Evolutionary conservation across 1,140 invertebrate genomes (phyloP), one percentile per base, ranked within the genome.

Genomic region (Brachionus koreanus): DNA sequence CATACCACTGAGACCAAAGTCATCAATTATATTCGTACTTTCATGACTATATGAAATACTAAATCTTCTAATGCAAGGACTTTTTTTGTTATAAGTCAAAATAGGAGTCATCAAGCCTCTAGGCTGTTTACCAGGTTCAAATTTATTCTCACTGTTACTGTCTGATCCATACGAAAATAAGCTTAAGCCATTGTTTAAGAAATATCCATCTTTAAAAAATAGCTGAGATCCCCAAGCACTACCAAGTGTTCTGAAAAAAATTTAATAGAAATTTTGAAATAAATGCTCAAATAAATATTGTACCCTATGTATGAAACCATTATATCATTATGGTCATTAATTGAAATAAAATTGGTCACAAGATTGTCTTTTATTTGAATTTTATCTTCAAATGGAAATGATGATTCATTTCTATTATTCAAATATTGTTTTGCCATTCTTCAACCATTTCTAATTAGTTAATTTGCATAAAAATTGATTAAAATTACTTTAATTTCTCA

Each of bases 241-340:
- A 5, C 76, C 76, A 25, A 79, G 39, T 0, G 76, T 79, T 33
- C 76, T 79, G 13, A 13, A 42, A 74, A 25, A 33, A 39, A 12
- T 29, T 4, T 23, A 35, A 76, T 43, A 23, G 42, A 76, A 49
- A 16, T 63, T 63, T 9, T 6, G 23, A 63, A 29, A 29, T n/a
- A 16, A 49, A n/a, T 49, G 5, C 1, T 5, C 10, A 76, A 61
- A 29, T 61, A 25, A 39, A 57, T 16, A 16, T 16, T 19, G 19
- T 79, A 79, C 76, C 76, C 76, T n/a, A 79, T 29, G 23, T 79
- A 79, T 13, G 76, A 79, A 4, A 79, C 76, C 76, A 79, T 79
- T 37, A 79, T 43, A 79, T 79, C 76, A 79, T 79, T 79, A 49
- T 79, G 76, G n/a, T 79, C 76, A 43, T 79, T 79, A 6, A 65